Percentiles rank a stretch among this genome's conserved stretches.
These are phyloP conservation scores for Slavum lentiscoides DNA, from an alignment of 2,888 invertebrate species.

Conservation along the genomic window DNA sequence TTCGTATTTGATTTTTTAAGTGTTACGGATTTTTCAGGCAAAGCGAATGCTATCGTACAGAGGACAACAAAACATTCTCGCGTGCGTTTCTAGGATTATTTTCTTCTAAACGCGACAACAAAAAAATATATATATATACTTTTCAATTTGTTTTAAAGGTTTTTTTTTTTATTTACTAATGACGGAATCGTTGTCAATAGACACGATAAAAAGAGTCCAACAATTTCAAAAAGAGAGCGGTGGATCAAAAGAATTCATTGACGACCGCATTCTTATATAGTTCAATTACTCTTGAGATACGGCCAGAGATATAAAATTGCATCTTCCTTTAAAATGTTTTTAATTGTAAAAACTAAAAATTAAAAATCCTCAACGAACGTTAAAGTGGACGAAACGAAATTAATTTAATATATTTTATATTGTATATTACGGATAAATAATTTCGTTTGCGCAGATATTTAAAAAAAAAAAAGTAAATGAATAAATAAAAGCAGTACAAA, in stretches of 20 bases:
- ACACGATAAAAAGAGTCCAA: neutral
- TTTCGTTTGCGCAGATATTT: no score
- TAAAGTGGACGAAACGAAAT: neutral
- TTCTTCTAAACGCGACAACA: no score
- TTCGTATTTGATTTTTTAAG: no score
- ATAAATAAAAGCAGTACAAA: no score
- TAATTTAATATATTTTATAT: neutral
- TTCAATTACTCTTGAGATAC: conserved; percentile 18
- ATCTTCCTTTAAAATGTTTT: conserved; percentile 4
- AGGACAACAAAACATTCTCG: no score
- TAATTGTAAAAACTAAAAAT: neutral
- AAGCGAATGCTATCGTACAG: no score
- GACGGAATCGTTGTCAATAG: conserved; percentile 22
- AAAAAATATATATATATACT: neutral
- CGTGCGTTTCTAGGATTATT: no score
- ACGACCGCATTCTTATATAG: conserved; percentile 2
- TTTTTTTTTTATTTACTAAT: conserved; percentile 14
- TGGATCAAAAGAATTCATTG: conserved; percentile 24
- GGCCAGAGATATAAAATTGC: neutral
- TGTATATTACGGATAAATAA: no score
- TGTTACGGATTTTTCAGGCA: no score
- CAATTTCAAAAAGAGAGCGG: conserved; percentile 20
- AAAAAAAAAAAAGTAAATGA: no score
- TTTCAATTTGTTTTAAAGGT: conserved; percentile 17
- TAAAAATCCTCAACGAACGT: neutral